Conservation (phyloP, 2,888 invertebrate genomes). For the Dynastes tityus region DNA sequence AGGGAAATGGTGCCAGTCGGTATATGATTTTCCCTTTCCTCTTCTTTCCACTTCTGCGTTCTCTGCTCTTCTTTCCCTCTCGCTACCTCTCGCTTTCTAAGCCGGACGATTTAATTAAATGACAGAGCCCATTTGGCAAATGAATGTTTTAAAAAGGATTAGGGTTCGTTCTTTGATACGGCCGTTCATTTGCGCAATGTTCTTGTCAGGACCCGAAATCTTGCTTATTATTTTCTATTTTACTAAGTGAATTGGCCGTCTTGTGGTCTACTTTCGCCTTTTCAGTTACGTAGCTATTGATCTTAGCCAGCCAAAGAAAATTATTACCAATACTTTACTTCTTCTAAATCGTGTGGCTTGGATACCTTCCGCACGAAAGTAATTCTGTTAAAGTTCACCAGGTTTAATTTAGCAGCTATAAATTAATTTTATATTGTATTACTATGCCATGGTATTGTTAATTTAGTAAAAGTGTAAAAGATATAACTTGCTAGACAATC, state of each 20-base stretch:
- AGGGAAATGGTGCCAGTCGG: background rate
- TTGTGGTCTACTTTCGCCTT: background rate
- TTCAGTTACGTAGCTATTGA: background rate
- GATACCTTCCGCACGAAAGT: too few species aligned
- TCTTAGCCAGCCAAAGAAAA: background rate
- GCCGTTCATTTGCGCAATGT: constrained; percentile 22
- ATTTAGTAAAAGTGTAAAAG: too few species aligned
- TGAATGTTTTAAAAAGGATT: constrained; percentile 48
- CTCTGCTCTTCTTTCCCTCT: background rate
- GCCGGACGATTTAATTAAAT: constrained; percentile 46
- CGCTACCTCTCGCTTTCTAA: constrained; percentile 23
- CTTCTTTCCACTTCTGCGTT: background rate
- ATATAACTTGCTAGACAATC: too few species aligned
- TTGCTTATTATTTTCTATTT: constrained; percentile 43
- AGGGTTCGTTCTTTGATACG: constrained; percentile 37
- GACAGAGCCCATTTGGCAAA: constrained; percentile 45
- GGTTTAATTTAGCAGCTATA: background rate
- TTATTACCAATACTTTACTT: background rate
- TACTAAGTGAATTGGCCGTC: constrained; percentile 27
- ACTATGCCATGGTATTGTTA: too few species aligned
- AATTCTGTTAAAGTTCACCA: background rate
- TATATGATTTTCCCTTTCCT: constrained; percentile 21
- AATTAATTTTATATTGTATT: too few species aligned
- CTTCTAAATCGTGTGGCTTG: too few species aligned
- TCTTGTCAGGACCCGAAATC: constrained; percentile 27